Percentiles rank a stretch among this genome's conserved stretches.
Evolutionary conservation across 2,113 vertebrate genomes (phyloP).

Genomic region (Carassius gibelio): DNA sequence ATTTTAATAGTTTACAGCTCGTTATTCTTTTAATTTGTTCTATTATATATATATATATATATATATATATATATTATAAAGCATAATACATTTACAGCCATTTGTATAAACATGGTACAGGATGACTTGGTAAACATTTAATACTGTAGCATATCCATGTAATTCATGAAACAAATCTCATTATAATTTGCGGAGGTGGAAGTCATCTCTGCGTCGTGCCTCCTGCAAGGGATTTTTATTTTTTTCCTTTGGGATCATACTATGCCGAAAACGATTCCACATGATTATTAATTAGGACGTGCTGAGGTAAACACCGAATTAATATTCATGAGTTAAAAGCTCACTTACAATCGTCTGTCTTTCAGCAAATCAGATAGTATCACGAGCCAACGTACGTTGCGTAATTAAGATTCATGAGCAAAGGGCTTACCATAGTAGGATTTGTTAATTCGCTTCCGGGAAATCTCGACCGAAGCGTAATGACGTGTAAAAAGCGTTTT

Average conservation of each 20-base stretch:
- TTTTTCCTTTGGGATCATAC: not conserved
- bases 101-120: too few relatives aligned
- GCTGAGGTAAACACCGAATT: not conserved
- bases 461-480: conserved; percentile 6
- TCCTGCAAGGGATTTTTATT: not conserved
- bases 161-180: not conserved
- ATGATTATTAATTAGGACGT: not conserved
- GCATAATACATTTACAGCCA: too few relatives aligned
- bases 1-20: too few relatives aligned
- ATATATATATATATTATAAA: too few relatives aligned
- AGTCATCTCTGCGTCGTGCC: not conserved
- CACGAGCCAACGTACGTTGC: not conserved
- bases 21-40: too few relatives aligned
- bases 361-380: not conserved
- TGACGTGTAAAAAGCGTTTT: not conserved
- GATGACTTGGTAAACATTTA: not conserved
- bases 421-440: not conserved
- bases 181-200: not conserved
- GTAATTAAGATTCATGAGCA: not conserved
- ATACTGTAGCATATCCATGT: not conserved
- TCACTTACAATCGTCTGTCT: not conserved
- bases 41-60: too few relatives aligned
- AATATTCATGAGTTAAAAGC: not conserved
- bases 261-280: not conserved
- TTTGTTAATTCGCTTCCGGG: conserved; percentile 23